phyloP scores from a whole-genome alignment of 2,113 vertebrate species.

The Catharus fuscescens region DNA sequence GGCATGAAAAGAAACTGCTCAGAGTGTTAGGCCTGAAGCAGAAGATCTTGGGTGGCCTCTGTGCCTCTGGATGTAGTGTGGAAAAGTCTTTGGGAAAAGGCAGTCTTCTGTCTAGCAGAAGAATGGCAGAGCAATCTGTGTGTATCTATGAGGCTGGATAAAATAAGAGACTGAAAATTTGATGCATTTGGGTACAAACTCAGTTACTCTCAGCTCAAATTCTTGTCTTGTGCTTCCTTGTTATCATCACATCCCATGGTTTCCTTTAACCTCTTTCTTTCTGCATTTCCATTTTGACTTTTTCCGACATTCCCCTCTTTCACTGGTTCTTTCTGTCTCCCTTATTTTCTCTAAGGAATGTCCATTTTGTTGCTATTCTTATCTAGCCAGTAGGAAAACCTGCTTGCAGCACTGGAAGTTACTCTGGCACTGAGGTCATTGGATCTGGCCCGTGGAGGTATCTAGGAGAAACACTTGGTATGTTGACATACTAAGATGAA shows the following conservation, averaged over 20 bases:
- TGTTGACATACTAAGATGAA: slow-evolving; percentile 62
- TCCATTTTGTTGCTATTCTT: background rate
- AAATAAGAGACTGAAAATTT: background rate
- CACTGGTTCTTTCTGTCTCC: background rate
- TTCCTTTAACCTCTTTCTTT: background rate
- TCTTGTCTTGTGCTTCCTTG: background rate
- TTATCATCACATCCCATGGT: accelerated
- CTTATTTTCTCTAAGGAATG: background rate
- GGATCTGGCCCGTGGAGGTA: slow-evolving; percentile 10
- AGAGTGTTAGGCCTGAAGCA: background rate
- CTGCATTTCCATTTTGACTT: background rate
- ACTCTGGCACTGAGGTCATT: background rate
- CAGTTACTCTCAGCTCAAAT: background rate
- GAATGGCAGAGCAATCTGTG: background rate
- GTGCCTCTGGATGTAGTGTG: background rate
- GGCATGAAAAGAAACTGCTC: background rate
- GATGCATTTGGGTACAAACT: background rate
- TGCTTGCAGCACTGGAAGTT: background rate
- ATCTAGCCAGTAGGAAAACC: background rate
- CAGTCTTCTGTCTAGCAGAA: background rate
- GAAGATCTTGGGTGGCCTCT: background rate
- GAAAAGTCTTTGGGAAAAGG: background rate
- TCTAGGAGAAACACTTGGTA: slow-evolving; percentile 33
- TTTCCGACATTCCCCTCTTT: background rate
- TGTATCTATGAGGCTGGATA: background rate